Conservation (phyloP, 2,113 vertebrate genomes). For the Callipepla squamata region DNA sequence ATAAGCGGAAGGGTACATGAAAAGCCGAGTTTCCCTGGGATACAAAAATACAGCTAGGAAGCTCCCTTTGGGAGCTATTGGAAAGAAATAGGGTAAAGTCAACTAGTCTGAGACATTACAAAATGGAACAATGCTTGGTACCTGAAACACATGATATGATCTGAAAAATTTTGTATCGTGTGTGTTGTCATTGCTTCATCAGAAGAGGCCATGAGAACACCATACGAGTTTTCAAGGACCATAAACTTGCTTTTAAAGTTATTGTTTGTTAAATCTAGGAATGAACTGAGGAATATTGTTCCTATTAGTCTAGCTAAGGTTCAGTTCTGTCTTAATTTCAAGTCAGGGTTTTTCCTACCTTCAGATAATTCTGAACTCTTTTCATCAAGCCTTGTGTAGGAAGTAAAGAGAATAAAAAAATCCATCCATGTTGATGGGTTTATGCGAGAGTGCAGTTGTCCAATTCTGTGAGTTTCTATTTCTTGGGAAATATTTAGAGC, state of each 20-base stretch:
- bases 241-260: neutral
- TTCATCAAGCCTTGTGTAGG: neutral
- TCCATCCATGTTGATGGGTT: neutral
- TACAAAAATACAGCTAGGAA: neutral
- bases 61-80: neutral
- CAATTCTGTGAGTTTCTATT: neutral
- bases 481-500: neutral
- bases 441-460: neutral
- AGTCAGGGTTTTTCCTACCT: neutral
- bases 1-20: neutral
- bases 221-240: neutral
- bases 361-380: neutral
- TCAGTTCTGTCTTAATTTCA: neutral
- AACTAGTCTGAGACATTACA: neutral
- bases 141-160: rapidly evolving
- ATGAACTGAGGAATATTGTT: neutral
- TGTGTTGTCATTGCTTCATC: neutral
- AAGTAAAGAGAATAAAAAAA: neutral
- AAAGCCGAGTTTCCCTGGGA: neutral
- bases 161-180: neutral
- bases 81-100: neutral
- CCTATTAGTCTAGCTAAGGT: neutral
- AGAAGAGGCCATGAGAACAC: neutral
- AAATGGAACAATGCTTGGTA: neutral
- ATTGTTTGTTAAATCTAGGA: neutral